Evolutionary conservation across 1,140 invertebrate genomes (phyloP), one percentile per base, ranked within the genome.

Genomic region (Drosophila fuyamai): DNA sequence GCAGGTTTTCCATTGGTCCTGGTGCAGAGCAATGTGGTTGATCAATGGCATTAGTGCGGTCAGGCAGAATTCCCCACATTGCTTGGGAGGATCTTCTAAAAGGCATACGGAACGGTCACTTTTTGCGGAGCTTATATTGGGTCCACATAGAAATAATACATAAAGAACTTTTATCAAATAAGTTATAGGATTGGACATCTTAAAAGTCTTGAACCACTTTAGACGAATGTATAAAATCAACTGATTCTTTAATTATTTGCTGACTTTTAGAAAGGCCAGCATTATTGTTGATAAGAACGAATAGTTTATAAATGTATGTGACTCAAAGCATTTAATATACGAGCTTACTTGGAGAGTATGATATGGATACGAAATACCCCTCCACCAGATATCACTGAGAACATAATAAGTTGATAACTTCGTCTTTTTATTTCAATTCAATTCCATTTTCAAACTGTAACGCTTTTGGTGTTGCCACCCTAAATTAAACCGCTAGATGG

Each of bases 401-500:
- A 40, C 5, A 9, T 38, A 13, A 38, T 13, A 7, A 32, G 5
- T 32, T 32, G 29, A 6, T 32, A 32, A 7, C 29, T 32, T 32
- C 6, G 10, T 38, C 3, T 12, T 10, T 10, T 38, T 10, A 10
- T 12, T 10, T 12, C 6, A 29, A 16, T 6, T n/a, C 4, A 1
- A 27, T 4, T 16, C 1, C 1, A 35, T 4, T 44, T 71, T 70
- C 27, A 71, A 71, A 72, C 18, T 50, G 43, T 41, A 71, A 71
- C 65, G 51, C n/a, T 13, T 16, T 27, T 29, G 53, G 66, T n/a
- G 68, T 13, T 72, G 68, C 68, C 68, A 72, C 36, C 18, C 14
- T 3, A 43, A 8, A 13, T n/a, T n/a, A n/a, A 35, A 3, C 65
- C 68, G 16, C 12, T 32, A 72, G 68, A 58, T 71, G 68, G 65